Evolutionary conservation across 1,140 invertebrate genomes (phyloP).

Genomic region (Lucilia sericata): DNA sequence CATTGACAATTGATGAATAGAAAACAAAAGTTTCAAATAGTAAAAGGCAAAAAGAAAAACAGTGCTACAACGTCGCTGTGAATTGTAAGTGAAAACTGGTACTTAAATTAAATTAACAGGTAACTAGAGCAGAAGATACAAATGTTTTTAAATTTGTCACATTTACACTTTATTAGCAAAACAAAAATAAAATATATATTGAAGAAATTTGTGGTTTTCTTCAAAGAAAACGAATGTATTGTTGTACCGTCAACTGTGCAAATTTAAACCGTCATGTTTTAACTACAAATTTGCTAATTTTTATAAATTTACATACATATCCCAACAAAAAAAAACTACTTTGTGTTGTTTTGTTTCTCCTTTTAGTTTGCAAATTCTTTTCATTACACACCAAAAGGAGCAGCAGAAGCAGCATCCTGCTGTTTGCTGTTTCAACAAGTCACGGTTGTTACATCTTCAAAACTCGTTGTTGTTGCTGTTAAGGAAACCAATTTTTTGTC

Average conservation of each 20-base stretch:
- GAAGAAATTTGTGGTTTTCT: background rate
- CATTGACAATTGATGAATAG: background rate
- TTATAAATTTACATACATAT: background rate
- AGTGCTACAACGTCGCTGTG: too few relatives aligned
- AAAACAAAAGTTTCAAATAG: constrained; percentile 4
- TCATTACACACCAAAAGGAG: background rate
- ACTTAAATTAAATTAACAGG: background rate
- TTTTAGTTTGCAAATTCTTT: background rate
- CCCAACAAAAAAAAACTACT: background rate
- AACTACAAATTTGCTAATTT: background rate
- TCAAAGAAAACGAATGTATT: too few relatives aligned
- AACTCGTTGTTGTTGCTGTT: background rate
- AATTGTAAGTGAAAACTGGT: background rate
- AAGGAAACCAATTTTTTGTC: background rate
- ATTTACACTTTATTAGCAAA: constrained; percentile 16
- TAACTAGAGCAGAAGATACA: background rate
- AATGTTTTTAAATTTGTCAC: background rate
- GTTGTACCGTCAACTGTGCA: background rate
- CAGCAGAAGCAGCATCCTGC: background rate
- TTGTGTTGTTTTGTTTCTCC: background rate
- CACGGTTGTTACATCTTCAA: background rate
- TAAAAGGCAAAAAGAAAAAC: background rate
- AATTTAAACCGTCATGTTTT: background rate
- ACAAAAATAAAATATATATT: background rate
- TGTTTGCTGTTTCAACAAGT: constrained; percentile 23